Conservation (phyloP, 1,140 invertebrate genomes). For the Hyles euphorbiae region DNA sequence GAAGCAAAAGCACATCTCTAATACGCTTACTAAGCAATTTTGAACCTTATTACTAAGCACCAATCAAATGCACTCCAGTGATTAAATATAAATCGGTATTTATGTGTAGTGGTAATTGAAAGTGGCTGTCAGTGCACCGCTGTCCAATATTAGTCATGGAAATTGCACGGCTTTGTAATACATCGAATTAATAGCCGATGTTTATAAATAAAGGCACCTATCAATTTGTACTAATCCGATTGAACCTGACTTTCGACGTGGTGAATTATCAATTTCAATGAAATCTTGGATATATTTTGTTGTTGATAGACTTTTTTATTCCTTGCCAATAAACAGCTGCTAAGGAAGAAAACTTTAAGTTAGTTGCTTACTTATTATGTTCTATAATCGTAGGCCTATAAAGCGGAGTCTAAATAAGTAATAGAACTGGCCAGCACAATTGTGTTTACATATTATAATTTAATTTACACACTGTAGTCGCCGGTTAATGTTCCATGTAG, state of each 20-base stretch:
- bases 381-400: no score
- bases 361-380: no score
- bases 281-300: neutral
- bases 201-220: constrained; percentile 26
- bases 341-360: no score
- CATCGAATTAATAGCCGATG: constrained; percentile 32
- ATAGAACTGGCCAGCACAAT: no score
- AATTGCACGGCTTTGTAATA: constrained; percentile 39
- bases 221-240: constrained; percentile 17
- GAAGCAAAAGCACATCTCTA: constrained; percentile 10
- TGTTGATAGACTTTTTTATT: no score
- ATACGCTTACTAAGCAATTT: constrained; percentile 1
- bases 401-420: no score
- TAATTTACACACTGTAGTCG: no score
- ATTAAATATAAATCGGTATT: constrained; percentile 16
- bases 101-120: constrained; percentile 36
- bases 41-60: constrained; percentile 21
- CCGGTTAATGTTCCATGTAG: no score
- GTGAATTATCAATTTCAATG: neutral
- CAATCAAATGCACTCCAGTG: constrained; percentile 16
- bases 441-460: no score
- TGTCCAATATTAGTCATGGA: constrained; percentile 48
- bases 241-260: neutral
- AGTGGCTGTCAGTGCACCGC: constrained; percentile 41
- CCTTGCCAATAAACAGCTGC: no score